These are phyloP conservation scores for Ibidorhyncha struthersii DNA, from an alignment of 2,113 vertebrate genomes.

Conservation along the genomic window DNA sequence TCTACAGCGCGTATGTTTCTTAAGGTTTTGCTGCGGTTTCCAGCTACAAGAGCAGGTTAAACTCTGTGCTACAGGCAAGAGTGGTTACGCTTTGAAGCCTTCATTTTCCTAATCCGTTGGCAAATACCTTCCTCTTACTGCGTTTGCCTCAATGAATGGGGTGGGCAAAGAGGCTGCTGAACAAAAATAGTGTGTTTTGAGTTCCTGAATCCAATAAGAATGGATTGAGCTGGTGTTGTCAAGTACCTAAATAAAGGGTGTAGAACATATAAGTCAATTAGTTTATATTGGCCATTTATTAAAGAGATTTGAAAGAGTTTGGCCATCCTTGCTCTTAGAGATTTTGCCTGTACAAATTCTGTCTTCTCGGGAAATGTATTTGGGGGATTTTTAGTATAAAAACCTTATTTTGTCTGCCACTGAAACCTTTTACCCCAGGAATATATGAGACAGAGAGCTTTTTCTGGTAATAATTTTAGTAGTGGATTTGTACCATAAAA, in stretches of 20 bases:
- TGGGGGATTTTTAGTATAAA: background rate
- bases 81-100: slow-evolving; percentile 26
- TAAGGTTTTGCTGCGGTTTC: slow-evolving; percentile 9
- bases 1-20: background rate
- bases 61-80: background rate
- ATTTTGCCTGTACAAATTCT: background rate
- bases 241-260: slow-evolving; percentile 53
- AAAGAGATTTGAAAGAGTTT: slow-evolving; percentile 28
- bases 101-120: slow-evolving; percentile 23
- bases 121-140: slow-evolving; percentile 32
- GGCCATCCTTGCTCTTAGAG: background rate
- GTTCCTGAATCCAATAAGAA: slow-evolving; percentile 51
- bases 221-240: slow-evolving; percentile 21
- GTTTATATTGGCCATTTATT: background rate
- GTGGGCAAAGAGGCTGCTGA: background rate
- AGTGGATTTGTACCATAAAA: background rate
- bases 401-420: background rate
- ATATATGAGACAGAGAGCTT: background rate
- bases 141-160: background rate
- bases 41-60: background rate
- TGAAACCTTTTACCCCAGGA: background rate
- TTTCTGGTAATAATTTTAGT: background rate
- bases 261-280: slow-evolving; percentile 42
- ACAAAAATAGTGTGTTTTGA: slow-evolving; percentile 37
- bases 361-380: background rate